Conservation (phyloP, 2,888 invertebrate species). For the Plemyria rubiginata region DNA sequence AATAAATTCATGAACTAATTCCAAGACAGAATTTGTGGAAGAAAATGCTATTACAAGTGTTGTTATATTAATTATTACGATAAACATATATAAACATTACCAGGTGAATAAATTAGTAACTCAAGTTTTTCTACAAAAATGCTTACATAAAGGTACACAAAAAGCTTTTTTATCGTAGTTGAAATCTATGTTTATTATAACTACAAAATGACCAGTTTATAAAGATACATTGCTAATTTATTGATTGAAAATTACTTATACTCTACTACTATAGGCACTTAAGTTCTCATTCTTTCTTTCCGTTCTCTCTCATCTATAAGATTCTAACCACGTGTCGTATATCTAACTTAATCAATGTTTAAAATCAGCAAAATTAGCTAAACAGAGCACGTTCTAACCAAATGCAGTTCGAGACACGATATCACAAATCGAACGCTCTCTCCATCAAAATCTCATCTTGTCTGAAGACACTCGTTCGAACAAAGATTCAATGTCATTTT, state of each 20-base stretch:
- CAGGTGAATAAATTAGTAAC: no score
- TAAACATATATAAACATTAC: no score
- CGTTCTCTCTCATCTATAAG: not conserved
- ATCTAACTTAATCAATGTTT: slow-evolving; percentile 30
- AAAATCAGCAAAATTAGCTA: slow-evolving; percentile 44
- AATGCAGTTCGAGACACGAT: slow-evolving; percentile 58
- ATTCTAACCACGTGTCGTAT: slow-evolving; percentile 30
- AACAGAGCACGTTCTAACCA: slow-evolving; percentile 59
- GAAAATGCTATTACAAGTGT: not conserved
- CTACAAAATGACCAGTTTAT: not conserved
- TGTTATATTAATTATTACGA: no score
- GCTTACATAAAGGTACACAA: no score
- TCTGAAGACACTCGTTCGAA: slow-evolving; percentile 51
- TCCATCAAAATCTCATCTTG: slow-evolving; percentile 66
- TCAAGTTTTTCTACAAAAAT: no score
- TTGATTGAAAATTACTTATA: no score
- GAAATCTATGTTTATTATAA: no score
- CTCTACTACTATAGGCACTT: no score
- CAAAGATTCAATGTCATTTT: slow-evolving; percentile 62
- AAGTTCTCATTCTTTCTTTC: no score
- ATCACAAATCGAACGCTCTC: slow-evolving; percentile 57
- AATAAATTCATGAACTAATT: not conserved
- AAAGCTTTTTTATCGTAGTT: no score
- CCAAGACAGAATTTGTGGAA: not conserved
- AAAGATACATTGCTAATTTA: no score